These are phyloP conservation scores for Aphodius granarius DNA, from an alignment of 2,888 invertebrate species.

Conservation along the genomic window DNA sequence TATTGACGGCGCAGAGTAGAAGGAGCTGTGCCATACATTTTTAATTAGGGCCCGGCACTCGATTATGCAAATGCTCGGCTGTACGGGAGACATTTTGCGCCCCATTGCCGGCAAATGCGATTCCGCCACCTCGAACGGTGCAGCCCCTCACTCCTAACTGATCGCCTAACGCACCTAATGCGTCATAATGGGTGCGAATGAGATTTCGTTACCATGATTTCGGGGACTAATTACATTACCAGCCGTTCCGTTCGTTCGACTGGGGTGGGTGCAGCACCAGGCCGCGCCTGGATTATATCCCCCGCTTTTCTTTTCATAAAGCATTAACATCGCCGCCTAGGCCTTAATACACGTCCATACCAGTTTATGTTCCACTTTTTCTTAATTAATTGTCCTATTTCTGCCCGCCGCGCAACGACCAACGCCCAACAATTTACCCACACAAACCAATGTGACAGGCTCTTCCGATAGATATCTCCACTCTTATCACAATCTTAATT, in stretches of 20 bases:
- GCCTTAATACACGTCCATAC: not conserved
- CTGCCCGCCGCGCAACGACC: not conserved
- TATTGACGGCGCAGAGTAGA: slow-evolving; percentile 41
- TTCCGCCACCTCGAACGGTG: slow-evolving; percentile 24
- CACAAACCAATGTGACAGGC: not conserved
- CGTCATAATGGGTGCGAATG: slow-evolving; percentile 31
- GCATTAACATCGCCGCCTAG: slow-evolving; percentile 15
- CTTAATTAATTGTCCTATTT: not conserved
- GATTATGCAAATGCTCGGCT: slow-evolving; percentile 52
- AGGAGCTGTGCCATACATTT: slow-evolving; percentile 48
- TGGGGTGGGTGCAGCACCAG: slow-evolving; percentile 28
- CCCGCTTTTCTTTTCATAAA: slow-evolving; percentile 23
- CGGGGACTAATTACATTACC: slow-evolving; percentile 31
- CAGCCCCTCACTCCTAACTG: not conserved
- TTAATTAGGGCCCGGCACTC: slow-evolving; percentile 47
- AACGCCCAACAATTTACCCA: not conserved
- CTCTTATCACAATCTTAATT: not conserved
- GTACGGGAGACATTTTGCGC: slow-evolving; percentile 49
- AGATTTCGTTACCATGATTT: slow-evolving; percentile 32
- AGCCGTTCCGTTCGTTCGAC: slow-evolving; percentile 24
- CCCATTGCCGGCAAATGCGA: slow-evolving; percentile 52
- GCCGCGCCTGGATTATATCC: slow-evolving; percentile 14
- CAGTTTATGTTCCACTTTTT: not conserved
- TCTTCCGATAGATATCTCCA: not conserved
- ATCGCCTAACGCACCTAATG: slow-evolving; percentile 18